phyloP scores from a whole-genome alignment of 2,797 vertebrate species.

The Mus caroli region DNA sequence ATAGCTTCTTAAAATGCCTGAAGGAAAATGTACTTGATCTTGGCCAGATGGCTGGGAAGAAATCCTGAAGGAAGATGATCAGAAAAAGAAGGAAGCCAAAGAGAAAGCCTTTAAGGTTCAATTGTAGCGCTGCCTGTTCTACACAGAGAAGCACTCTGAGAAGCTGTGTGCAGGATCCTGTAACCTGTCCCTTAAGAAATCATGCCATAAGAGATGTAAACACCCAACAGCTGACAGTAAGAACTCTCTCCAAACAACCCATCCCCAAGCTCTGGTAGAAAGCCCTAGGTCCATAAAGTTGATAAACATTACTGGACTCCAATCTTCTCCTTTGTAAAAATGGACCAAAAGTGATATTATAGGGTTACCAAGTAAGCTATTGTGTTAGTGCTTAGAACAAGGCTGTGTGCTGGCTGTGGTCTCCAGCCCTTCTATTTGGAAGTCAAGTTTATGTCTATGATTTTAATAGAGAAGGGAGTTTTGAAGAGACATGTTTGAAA shows the following conservation, averaged over 20 bases:
- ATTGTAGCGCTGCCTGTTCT: background rate
- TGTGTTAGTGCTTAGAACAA: conserved; percentile 1
- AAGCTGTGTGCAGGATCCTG: background rate
- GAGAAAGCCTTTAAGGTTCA: background rate
- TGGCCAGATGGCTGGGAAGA: background rate
- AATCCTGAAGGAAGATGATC: background rate
- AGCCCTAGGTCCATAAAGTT: background rate
- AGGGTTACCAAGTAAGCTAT: conserved; percentile 12
- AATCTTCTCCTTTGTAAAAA: conserved; percentile 58
- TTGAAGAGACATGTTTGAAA: conserved; percentile 61
- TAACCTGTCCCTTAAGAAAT: background rate
- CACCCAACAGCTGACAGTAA: too few relatives aligned
- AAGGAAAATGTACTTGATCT: background rate
- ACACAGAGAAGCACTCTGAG: background rate
- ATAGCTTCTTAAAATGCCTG: background rate
- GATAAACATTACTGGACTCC: background rate
- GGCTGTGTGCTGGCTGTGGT: background rate
- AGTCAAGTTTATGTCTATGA: conserved; percentile 44
- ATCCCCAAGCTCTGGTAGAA: background rate
- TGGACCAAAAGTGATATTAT: background rate
- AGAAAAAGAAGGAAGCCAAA: background rate
- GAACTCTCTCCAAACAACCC: background rate
- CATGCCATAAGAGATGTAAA: background rate
- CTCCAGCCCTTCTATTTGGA: conserved; percentile 48
- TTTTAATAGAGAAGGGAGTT: conserved; percentile 62